Base-by-base conservation (phyloP, 2,888 invertebrate species). In the Cordilura impudica region DNA sequence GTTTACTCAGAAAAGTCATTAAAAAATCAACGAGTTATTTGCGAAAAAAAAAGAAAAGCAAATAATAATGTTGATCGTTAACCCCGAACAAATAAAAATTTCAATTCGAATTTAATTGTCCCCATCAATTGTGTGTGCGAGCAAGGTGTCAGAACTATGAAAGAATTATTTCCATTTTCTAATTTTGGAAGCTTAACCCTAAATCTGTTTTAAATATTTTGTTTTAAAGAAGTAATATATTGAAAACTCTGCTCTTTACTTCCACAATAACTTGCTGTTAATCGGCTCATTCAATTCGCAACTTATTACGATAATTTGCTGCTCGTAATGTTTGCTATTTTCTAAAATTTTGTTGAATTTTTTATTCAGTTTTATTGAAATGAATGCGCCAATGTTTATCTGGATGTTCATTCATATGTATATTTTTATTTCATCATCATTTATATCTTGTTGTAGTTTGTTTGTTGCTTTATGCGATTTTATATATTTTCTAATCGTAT, bases 101-200 rank as follows among this genome's bases (percentile, higher is more conserved):
- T 51, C 49, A 75, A 45, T 69, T 49, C 31, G 58, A 63, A 61
- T 53, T 71, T 78, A 71, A 76, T 71, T 65, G 70, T 66, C 58
- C 45, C 70, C 53, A 70, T 75, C 63, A 67, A 63, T 26, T 66
- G 65, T 51, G 65, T 43, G 65, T 58, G 39, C 45, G 21, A 58
- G 45, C 26, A 29, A 39, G 35, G 4, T n/a, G n/a, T 12, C n/a
- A 39, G 35, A 39, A n/a, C 1, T n/a, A 12, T 1, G 4, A 39
- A 39, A n/a, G n/a, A 39, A 39, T 39, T 12, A 10, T 10, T 31
- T 31, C 10, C 12, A 1, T 31, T 10, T 2, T 31, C 2, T 29
- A 29, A 29, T 2, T 1, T 4, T 29, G 2, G 7, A 31, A 31
- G 26, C 6, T 26, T 26, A 26, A 26, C 26, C 6, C 6, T 3